Percentiles rank a stretch among this genome's conserved stretches.
These are phyloP conservation scores for Halocynthia aurantium DNA, from an alignment of 23 tunicate genomes.

Conservation along the genomic window DNA sequence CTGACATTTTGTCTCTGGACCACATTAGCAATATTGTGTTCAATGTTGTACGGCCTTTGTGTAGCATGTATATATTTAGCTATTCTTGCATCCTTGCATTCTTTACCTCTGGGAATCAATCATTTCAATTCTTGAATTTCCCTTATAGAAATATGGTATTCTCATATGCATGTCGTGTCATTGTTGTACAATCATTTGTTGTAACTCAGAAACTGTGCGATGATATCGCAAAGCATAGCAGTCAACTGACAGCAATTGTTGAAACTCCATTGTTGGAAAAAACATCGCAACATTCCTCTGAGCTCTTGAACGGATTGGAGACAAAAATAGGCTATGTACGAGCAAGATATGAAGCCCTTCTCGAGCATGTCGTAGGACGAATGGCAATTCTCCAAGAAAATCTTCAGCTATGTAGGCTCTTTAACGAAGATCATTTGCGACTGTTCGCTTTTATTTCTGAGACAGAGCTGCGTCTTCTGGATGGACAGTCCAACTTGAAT, in stretches of 20 bases:
- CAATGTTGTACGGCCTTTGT: too few species aligned
- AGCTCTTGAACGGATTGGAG: slow-evolving; percentile 12
- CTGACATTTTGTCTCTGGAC: too few species aligned
- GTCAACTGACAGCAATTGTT: slow-evolving; percentile 13
- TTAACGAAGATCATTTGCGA: slow-evolving; percentile 31
- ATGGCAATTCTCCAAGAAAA: slow-evolving; percentile 29
- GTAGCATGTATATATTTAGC: too few species aligned
- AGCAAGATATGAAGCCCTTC: slow-evolving; percentile 25
- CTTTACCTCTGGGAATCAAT: too few species aligned
- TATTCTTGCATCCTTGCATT: too few species aligned
- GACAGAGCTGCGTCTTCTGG: slow-evolving; percentile 26
- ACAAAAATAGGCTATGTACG: slow-evolving; percentile 23
- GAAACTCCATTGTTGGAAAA: slow-evolving; percentile 24
- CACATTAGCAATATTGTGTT: too few species aligned
- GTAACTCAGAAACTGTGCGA: slow-evolving; percentile 20
- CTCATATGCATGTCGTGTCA: too few species aligned
- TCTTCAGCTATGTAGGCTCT: slow-evolving; percentile 23
- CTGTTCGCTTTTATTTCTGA: slow-evolving; percentile 51
- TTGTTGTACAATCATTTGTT: too few species aligned
- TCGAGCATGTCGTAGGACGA: slow-evolving; percentile 16
- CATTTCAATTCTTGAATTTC: too few species aligned
- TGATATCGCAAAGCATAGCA: slow-evolving; percentile 26
- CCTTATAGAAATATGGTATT: not conserved
- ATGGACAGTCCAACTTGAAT: slow-evolving; percentile 14
- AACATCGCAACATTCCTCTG: slow-evolving; percentile 3